Evolutionary conservation across 2,888 invertebrate species (phyloP), one percentile per base, ranked within the genome.

Genomic region (Elmis aenea): DNA sequence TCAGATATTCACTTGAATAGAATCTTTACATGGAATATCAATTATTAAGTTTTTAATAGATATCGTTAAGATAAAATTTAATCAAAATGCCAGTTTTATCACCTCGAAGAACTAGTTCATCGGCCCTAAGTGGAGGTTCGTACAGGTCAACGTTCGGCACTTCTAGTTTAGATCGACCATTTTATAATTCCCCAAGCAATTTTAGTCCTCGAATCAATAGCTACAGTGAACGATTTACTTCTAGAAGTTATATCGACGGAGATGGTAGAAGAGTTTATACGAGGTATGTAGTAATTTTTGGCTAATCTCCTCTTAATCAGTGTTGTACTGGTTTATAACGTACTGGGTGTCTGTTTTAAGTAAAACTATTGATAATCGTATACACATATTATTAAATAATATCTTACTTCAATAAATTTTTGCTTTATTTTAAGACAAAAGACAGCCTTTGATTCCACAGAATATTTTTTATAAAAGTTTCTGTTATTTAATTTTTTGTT

Each of bases 21-120:
- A n/a, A n/a, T n/a, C n/a, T n/a, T n/a, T n/a, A n/a, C n/a, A n/a
- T n/a, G n/a, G n/a, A n/a, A n/a, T 18, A 5, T 18, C 6, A 5
- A 18, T 18, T 18, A 5, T 18, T 18, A 18, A 5, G 18, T 18
- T 6, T 18, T 18, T 6, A 5, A 5, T 18, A 18, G 18, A 18
- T 18, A 18, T 18, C 5, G 6, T 18, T 18, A 5, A 5, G 12
- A 31, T 11, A 13, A 8, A 13, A 6, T 3, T 5, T 1, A 8
- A 11, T 9, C 5, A 56, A 33, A 25, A 77, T 77, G 77, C 76
- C 77, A 47, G 76, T 76, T 26, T 70, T 76, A 4, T 76, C 76
- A 9, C 77, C 77, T 2, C 75, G 76, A 14, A 62, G 76, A 21
- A 72, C 74, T 16, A 67, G 71, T 26, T 55, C 64, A 25, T 53